These are phyloP conservation scores for Meta bourneti DNA, from an alignment of 2,888 invertebrate genomes.

Conservation along the genomic window DNA sequence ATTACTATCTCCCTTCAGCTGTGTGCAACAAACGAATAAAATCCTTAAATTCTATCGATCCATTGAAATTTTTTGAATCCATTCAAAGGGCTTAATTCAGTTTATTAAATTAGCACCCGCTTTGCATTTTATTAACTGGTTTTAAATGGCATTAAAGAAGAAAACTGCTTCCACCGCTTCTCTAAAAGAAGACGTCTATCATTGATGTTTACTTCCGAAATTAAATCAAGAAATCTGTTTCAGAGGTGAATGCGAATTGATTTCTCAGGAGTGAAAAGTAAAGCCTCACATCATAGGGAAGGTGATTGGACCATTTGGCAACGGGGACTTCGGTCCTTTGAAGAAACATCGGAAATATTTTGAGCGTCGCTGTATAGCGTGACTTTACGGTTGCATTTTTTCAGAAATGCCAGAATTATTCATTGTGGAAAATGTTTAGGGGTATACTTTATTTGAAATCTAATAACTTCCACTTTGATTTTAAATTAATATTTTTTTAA, in stretches of 20 bases:
- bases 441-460: too few relatives aligned
- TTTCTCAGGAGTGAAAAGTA: not conserved
- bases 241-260: not conserved
- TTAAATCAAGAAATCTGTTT: constrained; percentile 3
- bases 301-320: not conserved
- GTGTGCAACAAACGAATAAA: not conserved
- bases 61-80: not conserved
- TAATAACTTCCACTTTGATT: too few relatives aligned
- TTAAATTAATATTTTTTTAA: too few relatives aligned
- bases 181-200: not conserved
- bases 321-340: not conserved
- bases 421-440: too few relatives aligned
- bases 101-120: constrained; percentile 1
- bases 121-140: not conserved
- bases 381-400: not conserved
- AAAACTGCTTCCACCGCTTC: not conserved
- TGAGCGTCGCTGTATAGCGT: not conserved
- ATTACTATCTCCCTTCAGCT: not conserved
- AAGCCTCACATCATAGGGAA: not conserved
- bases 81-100: not conserved
- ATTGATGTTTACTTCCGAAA: not conserved
- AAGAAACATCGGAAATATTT: not conserved
- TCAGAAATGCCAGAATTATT: not conserved
- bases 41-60: not conserved
- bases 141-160: not conserved